Evolutionary conservation across 30 jellyfish, hydroid and myxozoan species (phyloP), one percentile per base, ranked within the genome.

Genomic region (Sanderia malayensis): DNA sequence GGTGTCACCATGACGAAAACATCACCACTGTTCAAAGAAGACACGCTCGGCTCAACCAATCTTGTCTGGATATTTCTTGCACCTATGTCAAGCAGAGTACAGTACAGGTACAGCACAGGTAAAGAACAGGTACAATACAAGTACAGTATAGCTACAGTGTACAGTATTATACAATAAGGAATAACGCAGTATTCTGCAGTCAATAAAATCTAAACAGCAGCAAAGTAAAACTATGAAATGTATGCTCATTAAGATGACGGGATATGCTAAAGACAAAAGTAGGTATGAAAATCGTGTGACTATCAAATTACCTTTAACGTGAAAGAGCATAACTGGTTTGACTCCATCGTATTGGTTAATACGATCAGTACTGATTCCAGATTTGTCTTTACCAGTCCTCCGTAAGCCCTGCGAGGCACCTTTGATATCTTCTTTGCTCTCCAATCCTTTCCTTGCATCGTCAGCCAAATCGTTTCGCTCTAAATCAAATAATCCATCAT

Each of bases 1-100:
- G 98, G 96, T 32, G 98, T 90, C 67, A 90, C 94, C 86, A 90
- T 37, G 29, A 90, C 83, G 61, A 83, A 90, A 22, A 90, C 98
- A 52, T 90, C 98, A 19, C 96, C 96, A 49, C 83, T 83, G 70
- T 90, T 90, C 96, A 90, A 76, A 11, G 96, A 83, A 37, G 58
- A 72, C 0, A 88, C 79, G 26, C 58, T 70, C 8, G 98, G 98
- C 44, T 90, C 95, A 26, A 90, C 94, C 84, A 90, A 57, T 31
- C 98, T 77, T 25, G 96, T 82, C 46, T 90, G 98, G 33, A 90
- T 81, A 76, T 90, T 92, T 44, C 98, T 85, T 13, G 94, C 73
- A 28, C 98, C 98, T 90, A 31, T n/a, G n/a, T n/a, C n/a, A n/a
- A n/a, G n/a, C n/a, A n/a, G n/a, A n/a, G n/a, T n/a, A n/a, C n/a